These are phyloP conservation scores for Enteromius fasciolatus DNA, from an alignment of 2,797 vertebrate genomes.

Conservation along the genomic window DNA sequence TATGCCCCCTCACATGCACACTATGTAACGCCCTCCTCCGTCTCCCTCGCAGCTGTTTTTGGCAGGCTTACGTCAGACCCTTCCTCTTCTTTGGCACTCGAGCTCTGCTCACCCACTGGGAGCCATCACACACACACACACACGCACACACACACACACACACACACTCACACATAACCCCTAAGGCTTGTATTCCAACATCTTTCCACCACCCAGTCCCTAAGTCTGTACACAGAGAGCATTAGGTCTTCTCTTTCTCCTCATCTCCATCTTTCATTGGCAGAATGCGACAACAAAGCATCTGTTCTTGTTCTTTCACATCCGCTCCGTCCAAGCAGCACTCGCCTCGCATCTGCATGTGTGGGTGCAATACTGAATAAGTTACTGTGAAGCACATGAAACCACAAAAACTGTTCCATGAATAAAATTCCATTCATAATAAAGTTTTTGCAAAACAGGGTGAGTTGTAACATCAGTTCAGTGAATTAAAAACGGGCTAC, in stretches of 20 bases:
- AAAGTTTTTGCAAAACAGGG: neutral
- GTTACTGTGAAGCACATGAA: constrained; percentile 20
- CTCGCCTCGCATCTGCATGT: constrained; percentile 37
- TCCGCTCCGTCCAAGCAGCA: constrained; percentile 28
- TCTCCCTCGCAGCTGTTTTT: constrained; percentile 78
- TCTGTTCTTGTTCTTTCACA: constrained; percentile 67
- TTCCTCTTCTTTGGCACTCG: constrained; percentile 73
- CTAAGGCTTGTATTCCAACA: constrained; percentile 33
- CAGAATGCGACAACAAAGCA: constrained; percentile 70
- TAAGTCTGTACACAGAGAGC: constrained; percentile 34
- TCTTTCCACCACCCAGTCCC: constrained; percentile 39
- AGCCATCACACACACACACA: constrained; percentile 50
- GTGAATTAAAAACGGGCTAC: neutral
- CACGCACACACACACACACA: constrained; percentile 25
- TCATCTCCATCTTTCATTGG: constrained; percentile 54
- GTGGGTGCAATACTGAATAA: constrained; percentile 25
- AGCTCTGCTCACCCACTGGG: constrained; percentile 64
- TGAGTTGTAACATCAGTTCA: neutral
- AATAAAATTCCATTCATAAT: constrained; percentile 29
- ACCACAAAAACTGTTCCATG: constrained; percentile 5
- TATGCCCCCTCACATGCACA: constrained; percentile 54
- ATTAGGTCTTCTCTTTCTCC: constrained; percentile 40
- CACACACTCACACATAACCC: constrained; percentile 15
- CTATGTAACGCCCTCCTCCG: constrained; percentile 61
- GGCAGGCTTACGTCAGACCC: constrained; percentile 76